Conservation (phyloP, 2,888 invertebrate species). For the Himalopsyche tibetana region DNA sequence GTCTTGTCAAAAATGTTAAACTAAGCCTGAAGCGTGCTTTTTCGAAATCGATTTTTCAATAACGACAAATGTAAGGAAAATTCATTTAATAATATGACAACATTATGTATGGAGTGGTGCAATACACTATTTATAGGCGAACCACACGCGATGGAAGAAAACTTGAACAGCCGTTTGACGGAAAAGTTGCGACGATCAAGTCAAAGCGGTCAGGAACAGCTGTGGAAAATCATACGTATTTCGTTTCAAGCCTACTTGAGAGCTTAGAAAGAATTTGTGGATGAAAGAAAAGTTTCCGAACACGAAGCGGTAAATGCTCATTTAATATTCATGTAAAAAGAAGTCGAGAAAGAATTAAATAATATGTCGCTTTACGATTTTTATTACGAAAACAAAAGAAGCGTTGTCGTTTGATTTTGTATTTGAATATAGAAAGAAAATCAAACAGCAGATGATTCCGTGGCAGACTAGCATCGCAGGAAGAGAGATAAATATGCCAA, state of each 20-base stretch:
- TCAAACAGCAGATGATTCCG: too few relatives aligned
- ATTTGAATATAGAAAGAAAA: too few relatives aligned
- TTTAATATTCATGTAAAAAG: too few relatives aligned
- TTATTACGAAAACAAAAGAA: too few relatives aligned
- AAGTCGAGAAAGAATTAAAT: too few relatives aligned
- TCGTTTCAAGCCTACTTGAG: background rate
- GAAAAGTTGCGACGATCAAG: slow-evolving; percentile 2
- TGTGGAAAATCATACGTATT: slow-evolving; percentile 37
- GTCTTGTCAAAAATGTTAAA: too few relatives aligned
- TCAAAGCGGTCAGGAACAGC: slow-evolving; percentile 2
- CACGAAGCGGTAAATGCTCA: background rate
- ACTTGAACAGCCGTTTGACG: slow-evolving; percentile 13
- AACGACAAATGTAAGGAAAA: background rate
- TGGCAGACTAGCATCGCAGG: too few relatives aligned
- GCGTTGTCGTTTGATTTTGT: too few relatives aligned
- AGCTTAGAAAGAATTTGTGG: background rate
- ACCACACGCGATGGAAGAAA: background rate
- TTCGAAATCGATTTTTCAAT: background rate
- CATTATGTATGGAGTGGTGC: background rate
- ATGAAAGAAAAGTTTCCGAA: background rate
- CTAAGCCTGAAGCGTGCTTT: too few relatives aligned
- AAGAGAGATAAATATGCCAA: too few relatives aligned
- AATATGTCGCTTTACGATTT: too few relatives aligned
- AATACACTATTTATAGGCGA: background rate
- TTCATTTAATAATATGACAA: slow-evolving; percentile 2